phyloP scores from a whole-genome alignment of 2,888 invertebrate species.

The Tridacna crocea region DNA sequence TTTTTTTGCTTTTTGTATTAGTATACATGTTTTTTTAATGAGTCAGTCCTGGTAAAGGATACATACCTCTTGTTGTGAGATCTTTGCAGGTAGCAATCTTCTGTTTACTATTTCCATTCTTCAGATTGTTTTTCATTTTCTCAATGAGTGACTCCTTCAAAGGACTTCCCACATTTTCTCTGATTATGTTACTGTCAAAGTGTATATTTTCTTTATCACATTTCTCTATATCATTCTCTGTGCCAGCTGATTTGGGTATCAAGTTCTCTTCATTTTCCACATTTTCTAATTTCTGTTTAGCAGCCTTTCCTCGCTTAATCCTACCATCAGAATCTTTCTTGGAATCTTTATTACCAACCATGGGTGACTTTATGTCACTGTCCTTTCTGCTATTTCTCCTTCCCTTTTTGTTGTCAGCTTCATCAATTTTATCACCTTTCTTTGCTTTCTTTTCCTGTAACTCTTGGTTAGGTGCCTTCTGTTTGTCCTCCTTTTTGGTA shows the following conservation, averaged over 20 bases:
- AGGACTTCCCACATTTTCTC: constrained; percentile 11
- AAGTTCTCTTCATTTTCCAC: neutral
- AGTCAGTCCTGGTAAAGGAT: too few relatives aligned
- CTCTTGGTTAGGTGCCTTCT: neutral
- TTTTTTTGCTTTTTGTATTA: too few relatives aligned
- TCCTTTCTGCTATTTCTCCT: constrained; percentile 13
- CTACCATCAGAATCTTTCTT: neutral
- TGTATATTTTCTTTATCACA: constrained; percentile 46
- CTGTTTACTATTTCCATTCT: constrained; percentile 35
- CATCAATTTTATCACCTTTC: constrained; percentile 1
- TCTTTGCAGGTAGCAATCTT: constrained; percentile 74
- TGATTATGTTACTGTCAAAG: constrained; percentile 33
- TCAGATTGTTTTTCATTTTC: constrained; percentile 3
- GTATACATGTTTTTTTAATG: too few relatives aligned
- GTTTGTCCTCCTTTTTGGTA: neutral
- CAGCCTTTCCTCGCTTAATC: constrained; percentile 19
- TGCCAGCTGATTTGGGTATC: neutral
- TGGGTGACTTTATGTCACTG: constrained; percentile 3
- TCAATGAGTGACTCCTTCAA: neutral
- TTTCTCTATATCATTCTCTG: neutral
- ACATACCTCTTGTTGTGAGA: constrained; percentile 73
- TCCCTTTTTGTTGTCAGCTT: constrained; percentile 10
- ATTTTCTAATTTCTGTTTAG: constrained; percentile 21
- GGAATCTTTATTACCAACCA: neutral
- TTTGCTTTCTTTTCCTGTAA: neutral